phyloP scores from a whole-genome alignment of 2,888 invertebrate genomes.

The Mongoloraphidia duomilia region DNA sequence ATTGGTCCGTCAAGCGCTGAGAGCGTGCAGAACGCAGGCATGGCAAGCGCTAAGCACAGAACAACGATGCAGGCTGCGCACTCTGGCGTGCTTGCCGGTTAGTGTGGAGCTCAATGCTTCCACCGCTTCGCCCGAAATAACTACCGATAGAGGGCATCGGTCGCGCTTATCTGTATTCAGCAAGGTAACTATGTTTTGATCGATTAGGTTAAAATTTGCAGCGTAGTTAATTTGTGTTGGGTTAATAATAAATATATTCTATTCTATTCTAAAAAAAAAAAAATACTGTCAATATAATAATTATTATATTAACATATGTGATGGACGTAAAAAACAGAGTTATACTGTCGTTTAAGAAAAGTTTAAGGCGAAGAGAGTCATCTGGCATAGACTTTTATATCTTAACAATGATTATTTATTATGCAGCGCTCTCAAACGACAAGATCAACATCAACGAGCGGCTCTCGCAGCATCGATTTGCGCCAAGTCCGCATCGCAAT shows the following conservation, averaged over 20 bases:
- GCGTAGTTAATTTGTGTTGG: constrained; percentile 19
- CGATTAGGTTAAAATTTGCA: constrained; percentile 16
- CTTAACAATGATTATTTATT: neutral
- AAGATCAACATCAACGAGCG: constrained; percentile 15
- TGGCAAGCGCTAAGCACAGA: constrained; percentile 47
- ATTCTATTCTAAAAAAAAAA: too few species aligned
- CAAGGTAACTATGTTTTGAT: constrained; percentile 9
- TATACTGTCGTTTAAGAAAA: too few species aligned
- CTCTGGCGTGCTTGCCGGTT: constrained; percentile 33
- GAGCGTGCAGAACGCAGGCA: constrained; percentile 45
- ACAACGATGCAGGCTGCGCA: too few species aligned
- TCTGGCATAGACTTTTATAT: too few species aligned
- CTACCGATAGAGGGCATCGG: too few species aligned
- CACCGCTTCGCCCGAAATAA: too few species aligned
- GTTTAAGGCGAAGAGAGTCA: too few species aligned
- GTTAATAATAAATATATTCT: too few species aligned
- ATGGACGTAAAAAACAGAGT: too few species aligned
- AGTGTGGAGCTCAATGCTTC: constrained; percentile 24
- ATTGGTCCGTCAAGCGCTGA: constrained; percentile 51
- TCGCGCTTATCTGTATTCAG: too few species aligned
- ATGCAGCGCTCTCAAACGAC: neutral
- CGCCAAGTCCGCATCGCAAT: constrained; percentile 30
- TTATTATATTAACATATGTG: too few species aligned
- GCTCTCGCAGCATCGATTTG: constrained; percentile 29
- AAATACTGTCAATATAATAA: too few species aligned